Percentiles rank a stretch among this genome's conserved stretches.
Evolutionary conservation across 2,113 vertebrate species (phyloP).

Genomic region (Oxyura jamaicensis): DNA sequence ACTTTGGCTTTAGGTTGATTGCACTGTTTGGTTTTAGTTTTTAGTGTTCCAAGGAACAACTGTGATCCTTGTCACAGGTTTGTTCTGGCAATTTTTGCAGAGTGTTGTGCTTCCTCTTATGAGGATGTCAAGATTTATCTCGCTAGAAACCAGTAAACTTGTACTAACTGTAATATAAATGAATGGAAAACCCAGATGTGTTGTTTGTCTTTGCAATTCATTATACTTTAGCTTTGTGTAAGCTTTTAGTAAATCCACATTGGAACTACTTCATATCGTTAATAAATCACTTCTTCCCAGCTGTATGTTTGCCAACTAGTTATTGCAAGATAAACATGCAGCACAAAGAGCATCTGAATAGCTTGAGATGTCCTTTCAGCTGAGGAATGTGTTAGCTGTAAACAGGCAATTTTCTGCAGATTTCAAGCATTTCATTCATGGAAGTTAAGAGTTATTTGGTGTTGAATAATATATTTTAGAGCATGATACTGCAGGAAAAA

Average conservation of each 20-base stretch:
- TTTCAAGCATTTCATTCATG: neutral
- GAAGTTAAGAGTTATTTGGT: neutral
- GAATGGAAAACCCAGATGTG: neutral
- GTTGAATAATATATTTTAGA: neutral
- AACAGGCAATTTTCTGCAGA: neutral
- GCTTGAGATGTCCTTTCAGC: neutral
- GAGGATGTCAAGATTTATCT: neutral
- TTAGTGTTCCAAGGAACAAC: neutral
- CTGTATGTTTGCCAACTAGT: neutral
- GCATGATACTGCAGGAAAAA: neutral
- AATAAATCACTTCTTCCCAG: neutral
- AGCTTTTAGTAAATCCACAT: conserved; percentile 21
- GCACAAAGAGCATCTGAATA: neutral
- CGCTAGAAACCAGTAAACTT: neutral
- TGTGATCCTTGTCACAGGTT: neutral
- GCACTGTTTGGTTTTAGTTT: neutral
- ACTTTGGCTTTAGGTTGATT: neutral
- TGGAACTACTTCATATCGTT: neutral
- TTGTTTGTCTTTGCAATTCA: neutral
- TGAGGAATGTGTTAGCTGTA: neutral
- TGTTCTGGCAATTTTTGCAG: neutral
- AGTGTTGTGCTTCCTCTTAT: neutral
- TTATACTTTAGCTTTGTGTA: conserved; percentile 3
- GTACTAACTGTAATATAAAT: neutral
- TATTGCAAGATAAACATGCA: neutral